phyloP scores from a whole-genome alignment of 2,888 invertebrate genomes.

The Teleogryllus oceanicus region DNA sequence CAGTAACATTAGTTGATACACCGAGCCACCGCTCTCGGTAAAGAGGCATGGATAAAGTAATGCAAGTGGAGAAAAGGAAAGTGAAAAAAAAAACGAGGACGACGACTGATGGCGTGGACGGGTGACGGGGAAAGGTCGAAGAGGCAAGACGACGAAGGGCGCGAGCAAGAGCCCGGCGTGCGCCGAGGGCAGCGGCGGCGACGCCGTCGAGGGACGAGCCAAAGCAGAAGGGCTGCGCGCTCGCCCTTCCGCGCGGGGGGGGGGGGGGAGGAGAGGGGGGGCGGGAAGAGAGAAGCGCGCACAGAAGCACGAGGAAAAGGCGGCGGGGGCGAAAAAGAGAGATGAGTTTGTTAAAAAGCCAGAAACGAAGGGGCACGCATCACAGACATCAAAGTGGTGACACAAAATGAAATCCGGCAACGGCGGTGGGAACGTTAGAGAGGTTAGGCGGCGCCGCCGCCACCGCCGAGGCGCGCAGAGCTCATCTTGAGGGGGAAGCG shows the following conservation, averaged over 20 bases:
- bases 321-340: conserved; percentile 37
- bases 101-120: no score
- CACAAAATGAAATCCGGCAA: conserved; percentile 49
- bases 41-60: no score
- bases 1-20: no score
- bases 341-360: conserved; percentile 52
- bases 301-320: conserved; percentile 21
- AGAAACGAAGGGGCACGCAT: conserved; percentile 51
- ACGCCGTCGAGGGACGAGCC: neutral
- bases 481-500: neutral
- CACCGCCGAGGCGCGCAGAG: neutral
- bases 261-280: neutral
- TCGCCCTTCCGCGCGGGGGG: neutral
- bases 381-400: conserved; percentile 51
- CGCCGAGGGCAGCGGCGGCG: neutral
- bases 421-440: conserved; percentile 4
- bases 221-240: neutral
- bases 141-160: neutral
- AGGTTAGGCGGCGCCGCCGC: neutral
- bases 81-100: no score
- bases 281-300: neutral
- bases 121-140: no score
- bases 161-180: neutral
- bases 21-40: no score
- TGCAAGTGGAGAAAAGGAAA: no score